Evolutionary conservation across 1,140 invertebrate genomes (phyloP), one percentile per base, ranked within the genome.

Genomic region (Mycetomoellerius zeteki): DNA sequence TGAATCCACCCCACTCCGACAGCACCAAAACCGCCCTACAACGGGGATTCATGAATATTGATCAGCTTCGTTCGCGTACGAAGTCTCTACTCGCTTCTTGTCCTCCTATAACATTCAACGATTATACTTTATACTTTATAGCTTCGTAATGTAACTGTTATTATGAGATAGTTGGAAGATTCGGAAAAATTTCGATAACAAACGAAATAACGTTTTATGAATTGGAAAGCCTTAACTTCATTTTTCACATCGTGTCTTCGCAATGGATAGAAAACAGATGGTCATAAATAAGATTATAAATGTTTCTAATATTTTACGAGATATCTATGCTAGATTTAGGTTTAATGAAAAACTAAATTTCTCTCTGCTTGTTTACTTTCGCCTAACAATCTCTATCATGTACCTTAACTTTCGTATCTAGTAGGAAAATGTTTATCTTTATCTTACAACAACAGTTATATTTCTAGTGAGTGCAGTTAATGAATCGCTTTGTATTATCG

Each of bases 31-130:
- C 80, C 91, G 87, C 92, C 87, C 89, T 86, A 91, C 91, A 33
- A 56, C 60, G 65, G 93, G 90, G 90, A 92, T 93, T 92, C 92
- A 95, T 94, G 94, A 95, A 95, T 94, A 95, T 94, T 94, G 94
- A 94, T 95, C 93, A 94, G 92, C 92, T 85, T 90, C 92, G 92
- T 94, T 91, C 71, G 75, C 52, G 86, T 86, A 89, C 87, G 64
- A 54, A 58, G 24, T 86, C 14, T 65, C 43, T 7, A 21, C 27
- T 73, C 67, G 78, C 78, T 85, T 86, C 75, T 88, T 82, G 86
- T 77, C 75, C 62, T 73, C 76, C 65, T 58, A 72, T 72, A 82
- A 56, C 16, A 43, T n/a, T 58, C 37, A 43, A 81, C n/a, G 14
- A 60, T 47, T 33, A 8, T 10, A 30, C 1, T 50, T 47, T 33